Conservation (phyloP, 2,113 vertebrate genomes). For the Chitala chitala region DNA sequence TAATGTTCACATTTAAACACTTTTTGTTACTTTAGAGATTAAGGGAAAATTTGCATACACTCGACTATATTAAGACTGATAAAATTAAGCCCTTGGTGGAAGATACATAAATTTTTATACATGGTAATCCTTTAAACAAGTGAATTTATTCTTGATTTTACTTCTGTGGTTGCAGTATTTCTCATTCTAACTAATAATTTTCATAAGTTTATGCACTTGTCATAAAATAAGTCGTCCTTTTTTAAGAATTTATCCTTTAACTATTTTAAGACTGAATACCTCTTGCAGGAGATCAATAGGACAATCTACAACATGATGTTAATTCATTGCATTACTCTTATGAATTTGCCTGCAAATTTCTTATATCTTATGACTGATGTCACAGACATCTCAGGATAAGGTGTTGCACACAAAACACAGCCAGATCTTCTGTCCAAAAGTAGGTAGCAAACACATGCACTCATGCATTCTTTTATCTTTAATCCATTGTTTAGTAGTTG, state of each 20-base stretch:
- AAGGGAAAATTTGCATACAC: conserved; percentile 29
- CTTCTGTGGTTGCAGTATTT: not conserved
- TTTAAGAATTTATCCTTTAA: not conserved
- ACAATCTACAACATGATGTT: not conserved
- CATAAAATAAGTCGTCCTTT: no score
- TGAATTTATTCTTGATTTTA: conserved; percentile 3
- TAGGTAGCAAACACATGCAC: no score
- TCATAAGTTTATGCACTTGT: no score
- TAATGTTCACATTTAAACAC: conserved; percentile 24
- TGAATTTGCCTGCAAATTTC: no score
- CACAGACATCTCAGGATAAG: no score
- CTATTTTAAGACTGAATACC: no score
- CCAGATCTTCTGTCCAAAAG: no score
- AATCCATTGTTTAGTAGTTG: no score
- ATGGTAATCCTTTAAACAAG: conserved; percentile 23
- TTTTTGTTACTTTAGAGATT: conserved; percentile 22
- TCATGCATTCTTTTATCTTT: no score
- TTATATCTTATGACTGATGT: no score
- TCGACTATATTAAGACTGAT: conserved; percentile 25
- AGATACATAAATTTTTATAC: conserved; percentile 25
- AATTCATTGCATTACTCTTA: not conserved
- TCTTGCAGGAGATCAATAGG: not conserved
- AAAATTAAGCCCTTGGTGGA: conserved; percentile 19
- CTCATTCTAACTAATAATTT: not conserved
- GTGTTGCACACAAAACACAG: no score